Percentiles rank a stretch among this genome's conserved stretches.
These are phyloP conservation scores for Penaeus chinensis DNA, from an alignment of 1,140 invertebrate genomes.

Conservation along the genomic window DNA sequence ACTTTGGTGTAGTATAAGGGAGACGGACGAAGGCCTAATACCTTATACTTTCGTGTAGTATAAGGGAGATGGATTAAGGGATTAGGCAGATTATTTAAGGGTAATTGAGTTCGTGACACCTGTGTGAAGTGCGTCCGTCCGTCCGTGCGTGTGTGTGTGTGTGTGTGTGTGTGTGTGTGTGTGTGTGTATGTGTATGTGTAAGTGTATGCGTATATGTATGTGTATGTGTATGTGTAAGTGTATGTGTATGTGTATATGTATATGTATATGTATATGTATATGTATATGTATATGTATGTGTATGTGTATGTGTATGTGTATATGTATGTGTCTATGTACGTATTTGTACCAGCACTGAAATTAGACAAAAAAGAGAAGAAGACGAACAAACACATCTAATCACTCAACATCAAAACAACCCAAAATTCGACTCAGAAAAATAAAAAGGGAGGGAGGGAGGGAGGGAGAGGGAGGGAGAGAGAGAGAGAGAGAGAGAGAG, in stretches of 20 bases:
- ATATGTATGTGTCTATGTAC: background rate
- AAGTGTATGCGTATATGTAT: background rate
- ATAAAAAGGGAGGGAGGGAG: background rate
- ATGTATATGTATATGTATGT: background rate
- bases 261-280: background rate
- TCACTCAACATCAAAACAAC: background rate
- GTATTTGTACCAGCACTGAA: too few species aligned
- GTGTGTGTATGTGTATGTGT: background rate
- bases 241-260: background rate
- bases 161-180: too few species aligned
- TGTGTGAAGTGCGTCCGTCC: too few species aligned
- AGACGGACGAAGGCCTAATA: too few species aligned
- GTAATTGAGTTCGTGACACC: too few species aligned
- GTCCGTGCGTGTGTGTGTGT: too few species aligned
- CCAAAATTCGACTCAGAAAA: background rate
- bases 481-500: conserved; percentile 9
- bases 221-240: background rate
- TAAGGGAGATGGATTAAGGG: too few species aligned
- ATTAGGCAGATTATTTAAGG: too few species aligned
- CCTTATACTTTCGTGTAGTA: too few species aligned
- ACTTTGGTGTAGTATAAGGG: too few species aligned
- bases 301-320: background rate
- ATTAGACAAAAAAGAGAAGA: background rate
- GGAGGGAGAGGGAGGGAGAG: conserved; percentile 8
- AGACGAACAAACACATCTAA: background rate